phyloP scores from a whole-genome alignment of 2,113 vertebrate species.

The Cephalophus harveyi region DNA sequence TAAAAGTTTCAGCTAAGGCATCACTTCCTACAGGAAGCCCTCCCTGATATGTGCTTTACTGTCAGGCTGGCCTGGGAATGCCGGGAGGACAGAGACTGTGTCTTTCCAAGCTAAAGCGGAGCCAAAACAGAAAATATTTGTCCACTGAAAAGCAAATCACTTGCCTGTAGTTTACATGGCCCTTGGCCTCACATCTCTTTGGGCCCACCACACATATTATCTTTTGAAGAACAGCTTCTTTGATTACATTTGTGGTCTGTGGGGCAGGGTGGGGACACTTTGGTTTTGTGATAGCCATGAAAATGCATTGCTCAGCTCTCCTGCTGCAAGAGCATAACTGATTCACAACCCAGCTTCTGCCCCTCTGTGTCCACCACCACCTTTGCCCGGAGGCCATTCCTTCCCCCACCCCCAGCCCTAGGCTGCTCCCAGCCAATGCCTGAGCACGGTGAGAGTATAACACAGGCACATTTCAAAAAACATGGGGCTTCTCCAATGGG shows the following conservation, averaged over 20 bases:
- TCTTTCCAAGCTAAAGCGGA: background rate
- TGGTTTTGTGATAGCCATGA: background rate
- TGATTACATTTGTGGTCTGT: background rate
- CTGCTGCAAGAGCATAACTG: background rate
- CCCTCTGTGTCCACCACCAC: background rate
- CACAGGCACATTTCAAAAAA: background rate
- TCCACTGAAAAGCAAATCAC: background rate
- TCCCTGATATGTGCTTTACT: background rate
- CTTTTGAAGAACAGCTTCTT: background rate
- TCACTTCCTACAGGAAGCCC: background rate
- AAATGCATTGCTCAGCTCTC: background rate
- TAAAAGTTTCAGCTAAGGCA: background rate
- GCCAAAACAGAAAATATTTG: background rate
- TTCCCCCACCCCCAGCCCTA: background rate
- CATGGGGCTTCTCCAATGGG: background rate
- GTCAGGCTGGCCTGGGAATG: background rate
- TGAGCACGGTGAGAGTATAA: background rate
- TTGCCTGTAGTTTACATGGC: background rate
- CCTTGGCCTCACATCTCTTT: background rate
- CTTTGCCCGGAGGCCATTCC: background rate
- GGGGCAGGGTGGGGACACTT: background rate
- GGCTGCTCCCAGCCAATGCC: background rate
- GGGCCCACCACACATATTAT: background rate
- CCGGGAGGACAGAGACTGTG: background rate
- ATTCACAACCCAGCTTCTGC: background rate